phyloP scores from a whole-genome alignment of 2,797 vertebrate genomes.

The Acanthiza pusilla region DNA sequence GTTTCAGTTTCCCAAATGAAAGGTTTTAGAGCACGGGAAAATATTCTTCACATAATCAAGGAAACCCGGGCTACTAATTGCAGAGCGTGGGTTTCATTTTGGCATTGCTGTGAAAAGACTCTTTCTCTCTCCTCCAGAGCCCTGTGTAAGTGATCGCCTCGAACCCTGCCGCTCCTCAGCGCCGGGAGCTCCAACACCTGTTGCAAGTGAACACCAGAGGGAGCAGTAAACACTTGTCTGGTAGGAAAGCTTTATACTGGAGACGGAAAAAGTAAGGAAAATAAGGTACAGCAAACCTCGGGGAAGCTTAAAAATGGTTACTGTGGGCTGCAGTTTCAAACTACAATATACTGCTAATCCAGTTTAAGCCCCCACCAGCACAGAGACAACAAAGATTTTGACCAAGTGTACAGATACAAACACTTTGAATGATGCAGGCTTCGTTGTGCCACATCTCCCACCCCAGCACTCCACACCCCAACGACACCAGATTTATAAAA shows the following conservation, averaged over 20 bases:
- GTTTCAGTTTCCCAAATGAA: neutral
- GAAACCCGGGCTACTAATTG: neutral
- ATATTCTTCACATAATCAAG: neutral
- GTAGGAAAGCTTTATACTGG: neutral
- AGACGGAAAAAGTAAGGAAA: neutral
- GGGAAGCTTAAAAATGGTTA: neutral
- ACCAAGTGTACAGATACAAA: neutral
- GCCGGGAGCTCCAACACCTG: neutral
- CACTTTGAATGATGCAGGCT: neutral
- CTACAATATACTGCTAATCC: neutral
- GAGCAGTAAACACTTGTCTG: neutral
- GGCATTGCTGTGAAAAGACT: neutral
- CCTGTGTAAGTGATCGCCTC: neutral
- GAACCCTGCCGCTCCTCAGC: neutral
- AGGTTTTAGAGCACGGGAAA: neutral
- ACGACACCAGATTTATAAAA: neutral
- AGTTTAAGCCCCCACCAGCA: neutral
- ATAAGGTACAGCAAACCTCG: neutral
- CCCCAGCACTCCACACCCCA: neutral
- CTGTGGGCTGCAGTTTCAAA: neutral
- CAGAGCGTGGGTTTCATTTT: neutral
- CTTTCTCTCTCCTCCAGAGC: neutral
- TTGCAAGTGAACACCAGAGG: slow-evolving; percentile 15
- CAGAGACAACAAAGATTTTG: neutral
- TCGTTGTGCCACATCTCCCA: neutral